Evolutionary conservation across 2,113 vertebrate species (phyloP), one percentile per base, ranked within the genome.

Genomic region (Aix galericulata): DNA sequence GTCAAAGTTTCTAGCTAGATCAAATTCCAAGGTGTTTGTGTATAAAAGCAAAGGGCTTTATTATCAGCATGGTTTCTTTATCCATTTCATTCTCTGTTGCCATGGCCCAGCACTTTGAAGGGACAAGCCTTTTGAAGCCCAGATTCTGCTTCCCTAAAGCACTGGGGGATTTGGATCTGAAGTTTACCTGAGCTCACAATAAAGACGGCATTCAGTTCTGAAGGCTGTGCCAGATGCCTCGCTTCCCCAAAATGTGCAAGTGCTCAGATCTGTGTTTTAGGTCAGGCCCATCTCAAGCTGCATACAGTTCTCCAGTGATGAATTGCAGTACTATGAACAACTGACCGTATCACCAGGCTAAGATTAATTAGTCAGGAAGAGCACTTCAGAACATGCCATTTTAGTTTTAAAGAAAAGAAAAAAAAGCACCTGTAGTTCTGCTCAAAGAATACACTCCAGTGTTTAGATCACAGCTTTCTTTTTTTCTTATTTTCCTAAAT

Each of bases 61-160:
- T 44, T 38, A 66, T 52, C 52, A 77, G 34, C 36, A n/a, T 63
- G 31, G 31, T 67, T 80, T 83, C 52, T 50, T 74, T 36, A 40
- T 11, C 12, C 27, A 74, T 44, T 83, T 73, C 48, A 67, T 50
- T 27, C 25, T 71, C 80, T 67, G 73, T 38, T 86, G 75, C 17
- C 31, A 32, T 29, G 82, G 68, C 16, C 31, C 68, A 86, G 34
- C 13, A 13, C 25, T 50, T 74, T 11, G 25, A 77, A 68, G 11
- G 40, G 13, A 16, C 4, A 83, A 10, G 0, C 23, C 50, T 25
- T 52, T 52, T 50, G 22, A 50, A 0, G 32, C 44, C 34, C 4
- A 53, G 11, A 83, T 56, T 78, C 36, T 82, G 29, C 34, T 62
- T 50, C 22, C 31, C 32, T 17, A 44, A 17, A 27, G 8, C 58